Conservation (phyloP, 1,140 invertebrate genomes). For the Chlorops oryzae region DNA sequence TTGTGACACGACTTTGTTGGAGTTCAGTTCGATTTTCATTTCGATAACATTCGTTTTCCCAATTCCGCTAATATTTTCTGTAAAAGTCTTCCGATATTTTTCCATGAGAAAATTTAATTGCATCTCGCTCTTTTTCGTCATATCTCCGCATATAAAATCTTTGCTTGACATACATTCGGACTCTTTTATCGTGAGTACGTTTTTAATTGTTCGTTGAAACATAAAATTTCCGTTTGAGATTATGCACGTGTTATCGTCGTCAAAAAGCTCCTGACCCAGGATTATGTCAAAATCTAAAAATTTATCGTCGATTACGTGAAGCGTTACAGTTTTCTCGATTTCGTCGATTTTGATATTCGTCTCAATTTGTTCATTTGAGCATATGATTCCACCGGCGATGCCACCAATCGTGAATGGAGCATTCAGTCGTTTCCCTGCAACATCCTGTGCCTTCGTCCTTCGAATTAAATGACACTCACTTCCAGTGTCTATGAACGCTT, state of each 20-base stretch:
- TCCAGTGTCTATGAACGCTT: conserved; percentile 5
- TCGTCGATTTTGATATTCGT: not conserved
- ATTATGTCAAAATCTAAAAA: not conserved
- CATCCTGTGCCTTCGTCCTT: not conserved
- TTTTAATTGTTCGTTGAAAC: too few species aligned
- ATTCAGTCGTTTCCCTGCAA: not conserved
- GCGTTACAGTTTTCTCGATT: too few species aligned
- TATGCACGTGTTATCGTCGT: not conserved
- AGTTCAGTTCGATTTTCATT: conserved; percentile 10
- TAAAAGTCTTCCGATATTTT: not conserved
- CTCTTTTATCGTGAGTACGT: too few species aligned
- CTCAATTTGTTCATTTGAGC: not conserved
- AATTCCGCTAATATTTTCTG: conserved; percentile 2
- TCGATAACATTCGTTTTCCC: conserved; percentile 10
- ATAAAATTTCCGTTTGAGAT: not conserved
- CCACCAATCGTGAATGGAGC: not conserved
- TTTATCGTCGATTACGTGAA: not conserved
- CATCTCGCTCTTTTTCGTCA: not conserved
- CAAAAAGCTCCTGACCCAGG: not conserved
- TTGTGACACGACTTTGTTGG: conserved; percentile 6
- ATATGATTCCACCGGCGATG: not conserved
- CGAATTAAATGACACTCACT: conserved; percentile 4
- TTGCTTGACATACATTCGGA: too few species aligned
- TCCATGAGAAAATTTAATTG: not conserved
- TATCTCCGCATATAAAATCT: not conserved